phyloP scores from a whole-genome alignment of 2,888 invertebrate species.

The Colostygia pectinataria region DNA sequence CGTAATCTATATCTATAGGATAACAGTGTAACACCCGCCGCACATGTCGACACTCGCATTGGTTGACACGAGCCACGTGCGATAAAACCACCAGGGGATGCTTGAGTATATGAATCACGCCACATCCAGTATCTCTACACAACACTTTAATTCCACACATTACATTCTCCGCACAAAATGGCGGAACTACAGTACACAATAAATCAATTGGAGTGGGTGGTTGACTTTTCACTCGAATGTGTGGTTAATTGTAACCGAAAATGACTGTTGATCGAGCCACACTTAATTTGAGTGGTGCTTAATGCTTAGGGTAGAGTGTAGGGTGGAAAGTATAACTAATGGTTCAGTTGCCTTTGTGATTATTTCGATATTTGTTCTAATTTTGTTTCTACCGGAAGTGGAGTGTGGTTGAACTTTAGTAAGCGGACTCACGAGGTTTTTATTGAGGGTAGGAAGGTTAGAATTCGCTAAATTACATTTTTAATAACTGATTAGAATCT shows the following conservation, averaged over 20 bases:
- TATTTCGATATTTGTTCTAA: slow-evolving; percentile 64
- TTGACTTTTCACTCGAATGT: slow-evolving; percentile 84
- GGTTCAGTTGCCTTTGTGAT: slow-evolving; percentile 70
- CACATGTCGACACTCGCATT: too few species aligned
- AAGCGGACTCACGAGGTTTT: slow-evolving; percentile 12
- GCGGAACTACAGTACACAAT: slow-evolving; percentile 79
- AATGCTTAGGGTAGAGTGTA: slow-evolving; percentile 60
- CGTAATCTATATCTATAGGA: too few species aligned
- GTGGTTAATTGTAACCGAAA: slow-evolving; percentile 84
- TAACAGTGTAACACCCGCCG: too few species aligned
- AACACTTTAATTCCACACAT: slow-evolving; percentile 40
- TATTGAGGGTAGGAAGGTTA: slow-evolving; percentile 7
- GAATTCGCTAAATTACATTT: not conserved
- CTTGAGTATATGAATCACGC: not conserved
- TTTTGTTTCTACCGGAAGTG: slow-evolving; percentile 61
- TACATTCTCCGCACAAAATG: slow-evolving; percentile 73
- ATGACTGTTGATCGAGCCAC: slow-evolving; percentile 83
- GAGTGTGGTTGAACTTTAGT: slow-evolving; percentile 52
- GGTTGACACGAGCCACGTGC: too few species aligned
- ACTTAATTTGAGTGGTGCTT: slow-evolving; percentile 83
- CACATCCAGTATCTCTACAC: slow-evolving; percentile 27
- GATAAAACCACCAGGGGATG: too few species aligned
- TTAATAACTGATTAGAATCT: too few species aligned
- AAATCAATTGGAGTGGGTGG: slow-evolving; percentile 84
- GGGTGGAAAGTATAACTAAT: slow-evolving; percentile 64